phyloP scores from a whole-genome alignment of 2,888 invertebrate species.

The Aporophyla nigra region DNA sequence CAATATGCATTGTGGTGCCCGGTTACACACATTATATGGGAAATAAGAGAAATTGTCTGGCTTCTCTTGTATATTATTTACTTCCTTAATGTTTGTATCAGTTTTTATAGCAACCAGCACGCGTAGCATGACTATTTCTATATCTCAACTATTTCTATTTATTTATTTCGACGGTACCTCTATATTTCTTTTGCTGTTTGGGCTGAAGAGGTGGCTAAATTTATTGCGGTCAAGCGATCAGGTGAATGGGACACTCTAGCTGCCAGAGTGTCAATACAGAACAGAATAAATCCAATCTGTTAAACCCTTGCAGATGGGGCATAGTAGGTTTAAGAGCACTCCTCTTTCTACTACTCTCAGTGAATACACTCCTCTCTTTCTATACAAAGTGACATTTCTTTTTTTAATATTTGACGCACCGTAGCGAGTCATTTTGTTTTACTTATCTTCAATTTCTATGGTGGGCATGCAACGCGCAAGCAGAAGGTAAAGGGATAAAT shows the following conservation, averaged over 20 bases:
- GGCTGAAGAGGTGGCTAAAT: background rate
- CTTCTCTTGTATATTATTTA: slow-evolving; percentile 4
- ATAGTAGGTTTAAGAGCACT: no score
- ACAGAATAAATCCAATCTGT: no score
- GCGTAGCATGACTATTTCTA: background rate
- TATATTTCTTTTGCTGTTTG: background rate
- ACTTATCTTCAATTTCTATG: background rate
- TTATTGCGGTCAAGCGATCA: background rate
- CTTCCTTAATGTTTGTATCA: slow-evolving; percentile 4
- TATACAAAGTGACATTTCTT: background rate
- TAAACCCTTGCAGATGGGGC: background rate
- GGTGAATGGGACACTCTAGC: background rate
- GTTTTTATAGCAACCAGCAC: background rate
- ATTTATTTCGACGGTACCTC: background rate
- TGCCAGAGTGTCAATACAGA: no score
- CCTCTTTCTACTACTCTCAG: background rate
- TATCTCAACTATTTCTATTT: background rate
- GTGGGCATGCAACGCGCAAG: background rate
- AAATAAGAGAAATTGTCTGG: slow-evolving; percentile 25
- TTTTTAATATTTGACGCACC: background rate
- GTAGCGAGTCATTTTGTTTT: background rate
- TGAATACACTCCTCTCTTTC: background rate
- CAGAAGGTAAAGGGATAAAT: background rate
- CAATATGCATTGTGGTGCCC: slow-evolving; percentile 53
- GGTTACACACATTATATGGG: slow-evolving; percentile 22